Evolutionary conservation across 2,888 invertebrate genomes (phyloP).

Genomic region (Pristionchus exspectatus): DNA sequence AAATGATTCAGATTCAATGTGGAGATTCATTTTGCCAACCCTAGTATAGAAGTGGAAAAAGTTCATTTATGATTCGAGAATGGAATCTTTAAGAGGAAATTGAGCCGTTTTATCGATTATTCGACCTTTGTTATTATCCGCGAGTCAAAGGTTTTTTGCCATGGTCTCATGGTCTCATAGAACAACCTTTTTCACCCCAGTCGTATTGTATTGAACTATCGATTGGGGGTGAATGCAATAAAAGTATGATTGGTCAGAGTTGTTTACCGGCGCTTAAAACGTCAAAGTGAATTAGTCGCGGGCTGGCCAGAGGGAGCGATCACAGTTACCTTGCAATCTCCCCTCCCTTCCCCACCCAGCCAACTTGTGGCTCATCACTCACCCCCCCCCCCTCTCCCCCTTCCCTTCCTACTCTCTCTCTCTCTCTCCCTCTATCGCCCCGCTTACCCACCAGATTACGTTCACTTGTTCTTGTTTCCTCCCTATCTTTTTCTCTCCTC

Average conservation of each 20-base stretch:
- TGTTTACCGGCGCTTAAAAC: constrained; percentile 1
- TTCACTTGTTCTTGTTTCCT: constrained; percentile 50
- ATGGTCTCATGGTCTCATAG: too few relatives aligned
- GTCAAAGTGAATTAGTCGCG: constrained; percentile 17
- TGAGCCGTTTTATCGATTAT: neutral
- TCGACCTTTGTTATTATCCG: neutral
- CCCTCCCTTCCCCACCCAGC: neutral
- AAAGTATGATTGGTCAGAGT: neutral
- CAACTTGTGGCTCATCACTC: neutral
- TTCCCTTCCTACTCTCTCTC: neutral
- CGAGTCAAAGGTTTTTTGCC: too few relatives aligned
- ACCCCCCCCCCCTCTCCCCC: neutral
- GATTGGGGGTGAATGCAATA: neutral
- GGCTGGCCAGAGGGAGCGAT: neutral
- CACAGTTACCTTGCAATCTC: neutral
- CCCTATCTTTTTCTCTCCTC: neutral
- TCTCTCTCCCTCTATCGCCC: constrained; percentile 4
- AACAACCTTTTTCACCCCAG: too few relatives aligned
- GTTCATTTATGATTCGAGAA: neutral
- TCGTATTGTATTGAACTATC: neutral
- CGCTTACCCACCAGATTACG: constrained; percentile 48
- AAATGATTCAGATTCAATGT: too few relatives aligned
- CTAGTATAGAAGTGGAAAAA: neutral
- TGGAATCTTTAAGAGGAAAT: neutral
- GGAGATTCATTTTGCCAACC: too few relatives aligned